A percentile compares a stretch with the other conserved stretches of the same genome.
Conservation (phyloP, 2,888 invertebrate species). For the Thecophora atra region DNA sequence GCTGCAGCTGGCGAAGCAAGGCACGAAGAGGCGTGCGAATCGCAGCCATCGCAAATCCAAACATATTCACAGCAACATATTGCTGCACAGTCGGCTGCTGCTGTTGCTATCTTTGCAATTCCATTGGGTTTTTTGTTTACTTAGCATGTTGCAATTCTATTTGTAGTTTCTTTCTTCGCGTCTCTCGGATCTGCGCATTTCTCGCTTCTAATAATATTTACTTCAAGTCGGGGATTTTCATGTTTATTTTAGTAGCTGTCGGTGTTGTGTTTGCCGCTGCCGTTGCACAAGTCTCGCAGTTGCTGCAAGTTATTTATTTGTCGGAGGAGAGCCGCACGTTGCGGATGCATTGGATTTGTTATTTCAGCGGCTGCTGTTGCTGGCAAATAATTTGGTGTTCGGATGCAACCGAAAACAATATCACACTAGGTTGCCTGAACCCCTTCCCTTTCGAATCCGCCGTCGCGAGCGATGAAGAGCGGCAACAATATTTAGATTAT, state of each 20-base stretch:
- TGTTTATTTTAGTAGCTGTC: slow-evolving; percentile 19
- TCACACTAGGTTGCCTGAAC: slow-evolving; percentile 1
- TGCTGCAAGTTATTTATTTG: not conserved
- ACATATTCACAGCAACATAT: slow-evolving; percentile 8
- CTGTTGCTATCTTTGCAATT: not conserved
- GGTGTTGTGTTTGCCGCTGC: not conserved
- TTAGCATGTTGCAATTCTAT: not conserved
- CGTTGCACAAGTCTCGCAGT: not conserved
- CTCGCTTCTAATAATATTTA: slow-evolving; percentile 17
- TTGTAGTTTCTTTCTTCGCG: slow-evolving; percentile 3
- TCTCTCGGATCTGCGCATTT: not conserved
- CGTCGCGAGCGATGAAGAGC: too few relatives aligned
- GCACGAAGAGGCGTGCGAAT: slow-evolving; percentile 20
- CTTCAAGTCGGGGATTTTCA: slow-evolving; percentile 23
- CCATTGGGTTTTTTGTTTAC: slow-evolving; percentile 4
- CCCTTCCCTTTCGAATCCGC: not conserved
- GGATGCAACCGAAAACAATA: slow-evolving; percentile 12
- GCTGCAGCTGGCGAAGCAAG: slow-evolving; percentile 13
- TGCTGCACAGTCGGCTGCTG: not conserved
- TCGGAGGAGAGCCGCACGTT: too few relatives aligned
- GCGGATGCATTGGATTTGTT: not conserved
- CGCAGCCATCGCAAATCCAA: not conserved
- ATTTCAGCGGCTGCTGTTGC: slow-evolving; percentile 16
- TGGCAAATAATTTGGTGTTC: slow-evolving; percentile 23
- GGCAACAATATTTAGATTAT: too few relatives aligned